Conservation (phyloP, 2,888 invertebrate species). For the Lypha dubia region DNA sequence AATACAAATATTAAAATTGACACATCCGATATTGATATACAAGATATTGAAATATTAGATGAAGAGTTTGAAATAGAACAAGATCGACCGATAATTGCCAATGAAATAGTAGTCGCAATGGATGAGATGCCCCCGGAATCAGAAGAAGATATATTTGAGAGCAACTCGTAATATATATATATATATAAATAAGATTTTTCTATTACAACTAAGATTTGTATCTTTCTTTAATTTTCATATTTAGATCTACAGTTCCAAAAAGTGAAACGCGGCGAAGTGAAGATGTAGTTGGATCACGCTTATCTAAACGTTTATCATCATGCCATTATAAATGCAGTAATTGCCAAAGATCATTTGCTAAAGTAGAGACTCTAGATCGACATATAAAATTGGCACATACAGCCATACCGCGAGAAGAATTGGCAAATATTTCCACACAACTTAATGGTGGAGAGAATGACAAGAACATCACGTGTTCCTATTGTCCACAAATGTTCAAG, state of each 20-base stretch:
- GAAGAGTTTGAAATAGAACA: conserved; percentile 45
- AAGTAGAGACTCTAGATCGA: conserved; percentile 75
- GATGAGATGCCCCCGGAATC: conserved; percentile 19
- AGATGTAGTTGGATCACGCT: conserved; percentile 75
- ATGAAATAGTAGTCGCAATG: conserved; percentile 13
- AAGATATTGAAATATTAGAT: conserved; percentile 56
- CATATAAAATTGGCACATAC: conserved; percentile 77
- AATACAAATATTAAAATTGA: conserved; percentile 58
- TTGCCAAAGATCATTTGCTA: conserved; percentile 78
- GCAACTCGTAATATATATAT: conserved; percentile 17
- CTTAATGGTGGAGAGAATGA: conserved; percentile 37
- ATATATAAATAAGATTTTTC: background rate
- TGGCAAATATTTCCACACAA: conserved; percentile 58
- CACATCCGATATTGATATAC: conserved; percentile 50
- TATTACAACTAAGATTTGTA: background rate
- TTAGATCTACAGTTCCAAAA: conserved; percentile 5
- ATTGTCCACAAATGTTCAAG: conserved; percentile 84
- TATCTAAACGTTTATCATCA: conserved; percentile 64
- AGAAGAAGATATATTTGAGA: background rate
- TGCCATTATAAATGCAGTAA: conserved; percentile 75
- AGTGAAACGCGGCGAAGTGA: conserved; percentile 14
- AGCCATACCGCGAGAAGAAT: conserved; percentile 63
- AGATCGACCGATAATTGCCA: background rate
- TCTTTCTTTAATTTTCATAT: background rate
- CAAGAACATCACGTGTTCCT: conserved; percentile 75